These are phyloP conservation scores for Siniperca undulata DNA, from an alignment of 2,797 vertebrate genomes.

Conservation along the genomic window DNA sequence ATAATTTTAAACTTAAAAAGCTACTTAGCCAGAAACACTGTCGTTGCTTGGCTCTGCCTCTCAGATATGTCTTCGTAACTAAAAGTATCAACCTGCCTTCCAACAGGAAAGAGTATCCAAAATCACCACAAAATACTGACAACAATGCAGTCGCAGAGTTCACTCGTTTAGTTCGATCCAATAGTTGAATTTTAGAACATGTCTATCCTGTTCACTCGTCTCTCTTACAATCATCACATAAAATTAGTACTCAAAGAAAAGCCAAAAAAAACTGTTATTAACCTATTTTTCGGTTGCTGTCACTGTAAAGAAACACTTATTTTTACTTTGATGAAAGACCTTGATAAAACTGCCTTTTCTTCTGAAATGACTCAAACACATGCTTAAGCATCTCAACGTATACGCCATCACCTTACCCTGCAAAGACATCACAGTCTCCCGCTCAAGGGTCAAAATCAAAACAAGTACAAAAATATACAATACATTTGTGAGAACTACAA, in stretches of 20 bases:
- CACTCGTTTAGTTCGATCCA: constrained; percentile 41
- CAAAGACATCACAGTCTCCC: constrained; percentile 62
- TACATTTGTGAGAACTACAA: constrained; percentile 78
- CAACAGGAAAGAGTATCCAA: constrained; percentile 12
- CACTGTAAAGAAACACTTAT: constrained; percentile 62
- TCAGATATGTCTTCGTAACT: not conserved
- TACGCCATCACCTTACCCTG: constrained; percentile 53
- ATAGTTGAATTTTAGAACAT: constrained; percentile 20
- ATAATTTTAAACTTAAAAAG: not conserved
- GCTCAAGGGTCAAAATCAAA: constrained; percentile 63
- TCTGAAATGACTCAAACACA: constrained; percentile 65
- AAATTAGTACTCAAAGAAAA: constrained; percentile 60
- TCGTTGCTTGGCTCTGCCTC: constrained; percentile 25
- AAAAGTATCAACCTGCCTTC: not conserved
- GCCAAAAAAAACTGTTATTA: constrained; percentile 45
- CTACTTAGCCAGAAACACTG: constrained; percentile 1
- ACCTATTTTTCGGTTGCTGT: constrained; percentile 50
- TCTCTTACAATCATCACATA: constrained; percentile 47
- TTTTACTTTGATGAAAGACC: constrained; percentile 86
- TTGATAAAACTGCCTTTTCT: constrained; percentile 76
- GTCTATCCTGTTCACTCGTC: not conserved
- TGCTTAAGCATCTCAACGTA: constrained; percentile 52
- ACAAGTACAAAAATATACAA: constrained; percentile 85
- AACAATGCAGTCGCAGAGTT: constrained; percentile 24
- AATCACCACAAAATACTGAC: constrained; percentile 42